Conservation (phyloP, 2,113 vertebrate species). For the Anhinga rufa region DNA sequence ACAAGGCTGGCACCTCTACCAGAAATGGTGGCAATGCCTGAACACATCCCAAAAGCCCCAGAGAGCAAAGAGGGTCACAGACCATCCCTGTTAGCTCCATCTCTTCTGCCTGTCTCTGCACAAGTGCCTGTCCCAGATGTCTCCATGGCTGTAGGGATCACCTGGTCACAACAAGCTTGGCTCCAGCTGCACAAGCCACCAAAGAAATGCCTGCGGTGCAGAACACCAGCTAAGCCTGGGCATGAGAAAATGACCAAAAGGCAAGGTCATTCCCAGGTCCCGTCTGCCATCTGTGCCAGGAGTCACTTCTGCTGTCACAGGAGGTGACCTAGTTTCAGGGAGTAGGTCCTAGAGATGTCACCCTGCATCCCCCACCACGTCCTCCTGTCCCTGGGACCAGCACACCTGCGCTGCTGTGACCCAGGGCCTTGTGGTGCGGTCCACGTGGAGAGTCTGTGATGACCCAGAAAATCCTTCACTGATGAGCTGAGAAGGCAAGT, state of each 20-base stretch:
- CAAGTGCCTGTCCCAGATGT: background rate
- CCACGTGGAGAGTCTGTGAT: background rate
- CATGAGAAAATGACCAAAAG: background rate
- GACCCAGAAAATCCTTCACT: conserved; percentile 39
- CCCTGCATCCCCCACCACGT: background rate
- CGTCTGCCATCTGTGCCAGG: background rate
- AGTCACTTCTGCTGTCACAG: background rate
- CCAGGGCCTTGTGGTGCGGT: background rate
- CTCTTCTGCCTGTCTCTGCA: background rate
- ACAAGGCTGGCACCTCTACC: background rate
- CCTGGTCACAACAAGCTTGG: background rate
- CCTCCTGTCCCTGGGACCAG: background rate
- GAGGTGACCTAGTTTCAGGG: conserved; percentile 42
- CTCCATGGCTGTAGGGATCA: background rate
- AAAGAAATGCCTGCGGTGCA: background rate
- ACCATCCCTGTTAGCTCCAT: background rate
- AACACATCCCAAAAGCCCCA: background rate
- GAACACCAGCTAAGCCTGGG: background rate
- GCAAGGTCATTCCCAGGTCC: background rate
- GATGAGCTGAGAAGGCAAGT: background rate
- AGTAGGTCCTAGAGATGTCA: background rate
- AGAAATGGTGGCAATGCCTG: background rate
- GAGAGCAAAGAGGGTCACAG: background rate
- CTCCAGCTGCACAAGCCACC: background rate
- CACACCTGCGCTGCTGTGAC: background rate